Percentiles rank a stretch among this genome's conserved stretches.
phyloP scores from a whole-genome alignment of 1,140 invertebrate species.

The Capitella teleta region DNA sequence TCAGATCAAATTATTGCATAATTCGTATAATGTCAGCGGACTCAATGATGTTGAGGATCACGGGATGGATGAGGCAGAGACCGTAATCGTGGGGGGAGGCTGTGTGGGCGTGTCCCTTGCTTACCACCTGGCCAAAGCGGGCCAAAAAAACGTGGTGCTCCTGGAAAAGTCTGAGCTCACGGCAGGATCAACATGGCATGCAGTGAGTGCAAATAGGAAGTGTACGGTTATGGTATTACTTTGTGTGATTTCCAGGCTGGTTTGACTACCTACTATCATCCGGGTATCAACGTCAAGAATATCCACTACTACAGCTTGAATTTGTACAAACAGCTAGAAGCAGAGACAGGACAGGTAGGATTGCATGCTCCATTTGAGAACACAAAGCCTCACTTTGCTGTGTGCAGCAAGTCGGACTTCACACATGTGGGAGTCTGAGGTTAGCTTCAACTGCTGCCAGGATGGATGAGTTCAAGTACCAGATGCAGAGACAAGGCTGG shows the following conservation, averaged over 20 bases:
- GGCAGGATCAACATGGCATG: constrained; percentile 43
- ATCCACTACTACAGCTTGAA: constrained; percentile 38
- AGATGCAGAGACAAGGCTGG: constrained; percentile 34
- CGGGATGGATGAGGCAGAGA: too few species aligned
- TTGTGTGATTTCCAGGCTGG: constrained; percentile 24
- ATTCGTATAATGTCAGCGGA: too few species aligned
- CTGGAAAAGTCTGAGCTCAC: constrained; percentile 41
- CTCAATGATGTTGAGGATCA: too few species aligned
- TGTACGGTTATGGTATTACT: not conserved
- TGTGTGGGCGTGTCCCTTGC: constrained; percentile 32
- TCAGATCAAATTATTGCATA: too few species aligned
- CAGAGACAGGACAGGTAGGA: constrained; percentile 32
- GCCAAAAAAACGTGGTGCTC: constrained; percentile 30
- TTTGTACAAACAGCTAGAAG: constrained; percentile 28
- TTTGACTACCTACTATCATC: constrained; percentile 32
- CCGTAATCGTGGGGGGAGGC: constrained; percentile 37
- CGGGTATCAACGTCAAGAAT: constrained; percentile 36
- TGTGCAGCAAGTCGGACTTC: constrained; percentile 31
- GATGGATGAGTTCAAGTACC: constrained; percentile 34
- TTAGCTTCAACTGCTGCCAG: constrained; percentile 25
- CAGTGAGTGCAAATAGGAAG: constrained; percentile 16
- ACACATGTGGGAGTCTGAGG: constrained; percentile 31
- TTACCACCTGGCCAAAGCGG: constrained; percentile 34
- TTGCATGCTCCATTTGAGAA: not conserved
- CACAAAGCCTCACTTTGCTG: not conserved